phyloP scores from a whole-genome alignment of 2,113 vertebrate species.

The Corydoras maculifer region DNA sequence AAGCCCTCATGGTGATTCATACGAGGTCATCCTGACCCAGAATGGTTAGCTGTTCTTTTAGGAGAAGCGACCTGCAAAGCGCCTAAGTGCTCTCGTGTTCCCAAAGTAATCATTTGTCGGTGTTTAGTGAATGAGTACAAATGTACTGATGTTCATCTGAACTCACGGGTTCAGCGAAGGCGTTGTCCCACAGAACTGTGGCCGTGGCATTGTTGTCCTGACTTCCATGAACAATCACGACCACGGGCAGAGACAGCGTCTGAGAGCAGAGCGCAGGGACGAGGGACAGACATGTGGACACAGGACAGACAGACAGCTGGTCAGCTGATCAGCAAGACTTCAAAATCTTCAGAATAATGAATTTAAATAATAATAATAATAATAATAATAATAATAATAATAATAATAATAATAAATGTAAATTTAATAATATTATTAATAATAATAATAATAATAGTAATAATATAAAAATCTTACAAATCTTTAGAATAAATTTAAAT shows the following conservation, averaged over 20 bases:
- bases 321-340: not conserved
- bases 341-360: too few relatives aligned
- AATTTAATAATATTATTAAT: too few relatives aligned
- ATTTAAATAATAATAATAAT: too few relatives aligned
- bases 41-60: conserved; percentile 20
- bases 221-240: conserved; percentile 95
- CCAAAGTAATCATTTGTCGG: not conserved
- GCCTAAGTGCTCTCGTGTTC: conserved; percentile 2
- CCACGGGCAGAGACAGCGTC: conserved; percentile 92
- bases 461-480: too few relatives aligned
- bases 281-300: not conserved
- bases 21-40: conserved; percentile 27
- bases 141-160: not conserved
- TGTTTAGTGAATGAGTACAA: not conserved
- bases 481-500: too few relatives aligned
- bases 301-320: not conserved
- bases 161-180: conserved; percentile 89
- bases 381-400: too few relatives aligned
- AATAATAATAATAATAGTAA: too few relatives aligned
- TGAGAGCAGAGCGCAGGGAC: conserved; percentile 44
- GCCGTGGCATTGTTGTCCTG: conserved; percentile 97
- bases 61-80: not conserved
- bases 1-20: conserved; percentile 19
- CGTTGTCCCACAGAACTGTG: conserved; percentile 96
- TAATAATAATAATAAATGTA: too few relatives aligned